Base-by-base conservation (phyloP, 2,888 invertebrate species). In the Phengaris arion region DNA sequence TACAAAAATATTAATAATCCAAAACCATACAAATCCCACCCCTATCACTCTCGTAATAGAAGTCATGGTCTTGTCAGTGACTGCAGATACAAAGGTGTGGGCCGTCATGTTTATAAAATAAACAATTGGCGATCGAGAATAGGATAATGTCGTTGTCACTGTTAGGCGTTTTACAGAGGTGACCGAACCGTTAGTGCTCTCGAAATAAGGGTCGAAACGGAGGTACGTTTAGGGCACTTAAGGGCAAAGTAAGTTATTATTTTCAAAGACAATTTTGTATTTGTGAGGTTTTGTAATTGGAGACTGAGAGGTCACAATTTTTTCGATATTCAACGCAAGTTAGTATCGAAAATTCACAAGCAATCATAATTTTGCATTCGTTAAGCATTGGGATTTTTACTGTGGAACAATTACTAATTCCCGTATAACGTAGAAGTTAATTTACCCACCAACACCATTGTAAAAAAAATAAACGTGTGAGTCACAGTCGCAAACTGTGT, bases 131-230 rank as follows among this genome's bases (percentile, higher is more conserved):
- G 89, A 89, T 91, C 87, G 85, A 86, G 87, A 86, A 89, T 86
- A 87, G 88, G 88, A 90, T 87, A 89, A 85, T 91, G 89, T 91
- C 89, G 87, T 89, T 90, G 89, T 91, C 90, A 87, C 85, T 87
- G 80, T 84, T 22, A 84, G 84, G 86, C 84, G 82, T 83, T 85
- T 84, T 84, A 87, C 87, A 88, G 86, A 89, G 89, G 83, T 81
- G 81, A 81, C 79, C 82, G 82, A 74, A 55, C 68, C 55, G 55
- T 83, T 84, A 82, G 81, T 79, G 80, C 82, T 81, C 84, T 83
- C 75, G 80, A 68, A 75, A 76, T 81, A 74, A 81, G 77, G 79
- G 55, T 51, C 13, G 15, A 7, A 70, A 35, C 45, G 35, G 69
- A 75, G 15, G 51, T 48, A 22, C 69, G 48, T 51, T 15, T n/a